Evolutionary conservation across 2,888 invertebrate species (phyloP), one percentile per base, ranked within the genome.

Genomic region (Agrilus cyanescens): DNA sequence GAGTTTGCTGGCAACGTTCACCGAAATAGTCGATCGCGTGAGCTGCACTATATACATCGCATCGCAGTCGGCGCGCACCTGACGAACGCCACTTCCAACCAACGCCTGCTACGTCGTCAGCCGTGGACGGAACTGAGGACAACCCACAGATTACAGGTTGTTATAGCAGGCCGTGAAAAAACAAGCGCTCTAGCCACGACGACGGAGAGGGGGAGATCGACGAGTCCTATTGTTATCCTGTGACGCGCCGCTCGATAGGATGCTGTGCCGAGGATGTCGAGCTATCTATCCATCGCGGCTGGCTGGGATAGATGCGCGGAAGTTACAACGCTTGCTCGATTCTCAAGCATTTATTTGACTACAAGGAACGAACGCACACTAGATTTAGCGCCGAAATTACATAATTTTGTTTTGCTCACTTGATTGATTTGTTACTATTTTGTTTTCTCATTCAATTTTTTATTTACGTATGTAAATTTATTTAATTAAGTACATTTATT

Each of bases 161-260:
- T 63, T 65, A 63, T 62, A 62, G 60, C 55, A 51, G 57, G 57
- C 59, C 57, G 59, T 61, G 62, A 61, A 63, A 62, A 63, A 62
- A 62, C 60, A 57, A 55, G 56, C 59, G 54, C 54, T 50, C 50
- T 51, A 48, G 48, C 53, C 52, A 51, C 52, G 50, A 48, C 45
- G 48, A 52, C 45, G 48, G 52, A 37, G 48, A 54, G 51, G 53
- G 53, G 51, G 54, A 53, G 48, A 45, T 46, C 46, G 49, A 48
- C 46, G 43, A 25, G 39, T 46, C 45, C 58, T 59, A 58, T 59
- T 60, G 60, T 58, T 56, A 50, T 46, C 38, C 43, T 38, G 40
- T 39, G 25, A n/a, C 32, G 25, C 34, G 32, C 25, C 36, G 35
- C 40, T 40, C 13, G 39, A 31, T 37, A 32, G 33, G 33, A 39